Evolutionary conservation across 2,113 vertebrate species (phyloP).

Genomic region (Thalassarche chlororhynchos): DNA sequence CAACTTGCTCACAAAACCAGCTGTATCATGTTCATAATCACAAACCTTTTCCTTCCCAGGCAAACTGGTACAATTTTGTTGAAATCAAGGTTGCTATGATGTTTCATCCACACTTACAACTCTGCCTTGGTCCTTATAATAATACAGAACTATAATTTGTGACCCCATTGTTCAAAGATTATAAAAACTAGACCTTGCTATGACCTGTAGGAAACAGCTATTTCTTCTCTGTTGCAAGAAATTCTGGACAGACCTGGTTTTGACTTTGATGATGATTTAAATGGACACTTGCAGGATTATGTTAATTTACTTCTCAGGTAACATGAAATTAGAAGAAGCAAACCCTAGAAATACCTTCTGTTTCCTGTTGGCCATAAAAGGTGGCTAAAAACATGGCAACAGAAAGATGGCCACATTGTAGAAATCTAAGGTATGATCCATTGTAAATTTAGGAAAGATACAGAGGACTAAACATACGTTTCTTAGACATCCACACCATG

Average conservation of each 20-base stretch:
- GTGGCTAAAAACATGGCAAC: neutral
- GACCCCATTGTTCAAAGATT: neutral
- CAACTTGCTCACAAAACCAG: neutral
- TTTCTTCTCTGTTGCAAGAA: neutral
- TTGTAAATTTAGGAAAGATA: neutral
- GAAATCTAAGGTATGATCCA: neutral
- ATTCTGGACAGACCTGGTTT: neutral
- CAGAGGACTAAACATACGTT: neutral
- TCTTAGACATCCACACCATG: neutral
- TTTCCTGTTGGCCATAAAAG: neutral
- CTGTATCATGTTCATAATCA: neutral
- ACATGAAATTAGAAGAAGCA: neutral
- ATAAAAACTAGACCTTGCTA: neutral
- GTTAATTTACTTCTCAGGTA: neutral
- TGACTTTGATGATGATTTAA: neutral
- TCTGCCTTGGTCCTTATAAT: neutral
- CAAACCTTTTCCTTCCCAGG: neutral
- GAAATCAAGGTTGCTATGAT: neutral
- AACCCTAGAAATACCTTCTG: neutral
- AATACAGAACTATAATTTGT: neutral
- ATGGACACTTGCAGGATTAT: neutral
- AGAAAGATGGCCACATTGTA: neutral
- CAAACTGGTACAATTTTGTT: neutral
- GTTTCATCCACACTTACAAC: neutral
- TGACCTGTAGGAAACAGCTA: neutral